Evolutionary conservation across 2,888 invertebrate genomes (phyloP).

Genomic region (Buathra laborator): DNA sequence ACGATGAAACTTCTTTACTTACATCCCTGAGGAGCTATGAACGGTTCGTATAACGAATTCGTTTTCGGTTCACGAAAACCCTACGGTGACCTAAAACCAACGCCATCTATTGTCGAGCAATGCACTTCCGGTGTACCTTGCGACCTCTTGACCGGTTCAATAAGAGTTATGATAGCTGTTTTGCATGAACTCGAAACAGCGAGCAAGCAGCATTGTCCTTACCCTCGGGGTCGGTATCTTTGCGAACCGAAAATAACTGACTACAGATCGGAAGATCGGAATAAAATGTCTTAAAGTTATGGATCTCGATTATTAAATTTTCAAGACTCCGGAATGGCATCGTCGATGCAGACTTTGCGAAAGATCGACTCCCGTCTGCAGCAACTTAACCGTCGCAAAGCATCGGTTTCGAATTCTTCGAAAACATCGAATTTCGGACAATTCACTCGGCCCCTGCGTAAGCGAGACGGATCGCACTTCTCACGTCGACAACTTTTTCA

Average conservation of each 20-base stretch:
- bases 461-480: not conserved
- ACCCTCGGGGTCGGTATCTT: not conserved
- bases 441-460: not conserved
- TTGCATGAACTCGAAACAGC: not conserved
- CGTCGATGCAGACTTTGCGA: not conserved
- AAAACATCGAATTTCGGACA: not conserved
- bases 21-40: not conserved
- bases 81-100: not conserved
- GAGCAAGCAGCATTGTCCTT: not conserved
- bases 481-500: not conserved
- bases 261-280: not conserved
- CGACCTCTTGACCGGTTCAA: not conserved
- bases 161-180: not conserved
- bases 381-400: not conserved
- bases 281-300: not conserved
- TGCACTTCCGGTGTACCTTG: constrained; percentile 5
- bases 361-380: not conserved
- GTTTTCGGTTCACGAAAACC: not conserved
- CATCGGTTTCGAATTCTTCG: not conserved
- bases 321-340: not conserved
- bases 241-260: not conserved
- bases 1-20: not conserved
- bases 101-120: not conserved
- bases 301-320: not conserved
- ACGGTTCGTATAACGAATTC: not conserved